Base-by-base conservation (phyloP, 2,888 invertebrate species). In the Euzophera pinguis region DNA sequence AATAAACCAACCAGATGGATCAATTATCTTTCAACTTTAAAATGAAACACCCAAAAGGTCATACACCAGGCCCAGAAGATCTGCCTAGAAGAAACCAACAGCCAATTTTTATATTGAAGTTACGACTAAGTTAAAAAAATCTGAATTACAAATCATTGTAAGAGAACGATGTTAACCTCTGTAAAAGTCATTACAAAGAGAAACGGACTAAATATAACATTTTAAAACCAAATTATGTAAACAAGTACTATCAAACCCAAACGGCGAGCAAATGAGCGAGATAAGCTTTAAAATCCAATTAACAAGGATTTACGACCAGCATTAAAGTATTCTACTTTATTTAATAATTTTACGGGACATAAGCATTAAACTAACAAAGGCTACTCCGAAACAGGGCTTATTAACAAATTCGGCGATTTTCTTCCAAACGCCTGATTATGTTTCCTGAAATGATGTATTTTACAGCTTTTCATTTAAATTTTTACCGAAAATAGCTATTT, bases 361-460 rank as follows among this genome's bases (percentile, higher is more conserved):
- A 32, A 43, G 50, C 55, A 52, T 55, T 55, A 50, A 42, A 52
- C 55, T 53, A 53, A 58, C 57, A 58, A 58, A 55, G 55, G 39
- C 43, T 50, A 38, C 52, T 7, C 3, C 7, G 4, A 7, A 7
- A 10, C 10, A 32, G 32, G 10, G 32, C 9, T 32, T 9, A 7
- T 32, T 32, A 6, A 7, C 7, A 29, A 6, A 29, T 7, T 29
- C 29, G 29, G 29, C 29, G 7, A 4, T 7, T 29, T 29, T 32
- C 3, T 32, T 8, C 22, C 22, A 22, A 22, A 22, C 2, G 5
- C 22, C 5, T 5, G 5, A 22, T 22, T 3, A 22, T 22, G 2
- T 22, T 22, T 5, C 22, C 22, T 5, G 5, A 22, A 22, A 22
- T 22, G 22, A 3, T 5, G 5, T 5, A n/a, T 5, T 22, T 22